Percentiles rank a stretch among this genome's conserved stretches.
These are phyloP conservation scores for Chiloscyllium plagiosum DNA, from an alignment of 2,113 vertebrate genomes.

Conservation along the genomic window DNA sequence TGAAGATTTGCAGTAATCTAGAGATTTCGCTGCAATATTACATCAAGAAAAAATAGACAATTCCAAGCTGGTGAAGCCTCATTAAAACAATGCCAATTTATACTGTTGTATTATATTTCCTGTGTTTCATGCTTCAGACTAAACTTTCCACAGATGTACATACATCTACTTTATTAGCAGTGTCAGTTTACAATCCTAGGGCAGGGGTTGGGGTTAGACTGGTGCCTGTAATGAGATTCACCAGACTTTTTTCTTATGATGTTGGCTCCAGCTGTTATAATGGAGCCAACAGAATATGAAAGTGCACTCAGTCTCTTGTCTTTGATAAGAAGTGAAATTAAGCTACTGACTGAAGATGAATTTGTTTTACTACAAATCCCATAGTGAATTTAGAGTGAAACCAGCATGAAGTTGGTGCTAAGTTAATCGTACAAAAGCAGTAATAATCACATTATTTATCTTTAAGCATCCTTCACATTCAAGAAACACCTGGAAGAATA, in stretches of 20 bases:
- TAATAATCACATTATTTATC: neutral
- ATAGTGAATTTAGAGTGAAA: neutral
- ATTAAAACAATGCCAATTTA: neutral
- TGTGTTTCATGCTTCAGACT: neutral
- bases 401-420: neutral
- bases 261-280: constrained; percentile 4
- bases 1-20: neutral
- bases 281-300: constrained; percentile 8
- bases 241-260: neutral
- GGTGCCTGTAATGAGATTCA: constrained; percentile 22
- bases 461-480: neutral
- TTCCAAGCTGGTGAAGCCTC: neutral
- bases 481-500: no score
- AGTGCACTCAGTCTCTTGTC: neutral
- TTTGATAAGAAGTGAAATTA: neutral
- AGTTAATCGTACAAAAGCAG: neutral
- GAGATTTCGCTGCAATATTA: neutral
- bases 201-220: constrained; percentile 6
- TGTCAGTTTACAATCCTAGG: constrained; percentile 4
- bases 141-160: constrained; percentile 23
- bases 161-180: neutral
- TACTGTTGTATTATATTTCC: neutral
- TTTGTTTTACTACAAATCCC: neutral
- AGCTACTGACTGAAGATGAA: neutral
- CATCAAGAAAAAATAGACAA: neutral